Evolutionary conservation across 2,888 invertebrate genomes (phyloP).

Genomic region (Leptinotarsa juncta): DNA sequence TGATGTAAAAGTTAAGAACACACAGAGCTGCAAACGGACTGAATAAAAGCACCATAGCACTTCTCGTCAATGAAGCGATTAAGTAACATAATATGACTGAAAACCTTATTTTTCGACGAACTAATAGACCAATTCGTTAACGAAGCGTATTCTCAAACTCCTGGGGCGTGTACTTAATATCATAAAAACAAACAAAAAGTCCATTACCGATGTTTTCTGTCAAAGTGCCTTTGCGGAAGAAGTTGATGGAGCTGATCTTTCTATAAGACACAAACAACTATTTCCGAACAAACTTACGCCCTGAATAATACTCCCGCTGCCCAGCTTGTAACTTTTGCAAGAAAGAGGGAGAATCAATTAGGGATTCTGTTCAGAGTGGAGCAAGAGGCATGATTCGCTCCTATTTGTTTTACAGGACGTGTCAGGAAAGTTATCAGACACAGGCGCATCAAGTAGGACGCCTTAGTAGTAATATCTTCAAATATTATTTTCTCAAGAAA

Average conservation of each 20-base stretch:
- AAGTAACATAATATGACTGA: not conserved
- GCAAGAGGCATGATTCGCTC: slow-evolving; percentile 24
- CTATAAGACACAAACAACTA: slow-evolving; percentile 19
- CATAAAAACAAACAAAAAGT: slow-evolving; percentile 18
- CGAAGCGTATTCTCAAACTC: not conserved
- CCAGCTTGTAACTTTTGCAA: slow-evolving; percentile 11
- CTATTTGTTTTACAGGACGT: slow-evolving; percentile 32
- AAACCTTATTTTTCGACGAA: not conserved
- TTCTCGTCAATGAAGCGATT: not conserved
- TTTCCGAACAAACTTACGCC: slow-evolving; percentile 17
- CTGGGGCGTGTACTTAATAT: not conserved
- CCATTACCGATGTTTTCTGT: slow-evolving; percentile 12
- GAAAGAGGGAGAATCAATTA: slow-evolving; percentile 26
- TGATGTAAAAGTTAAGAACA: too few species aligned
- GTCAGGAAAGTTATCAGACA: slow-evolving; percentile 28
- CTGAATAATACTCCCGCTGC: slow-evolving; percentile 10
- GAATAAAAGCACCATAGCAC: not conserved
- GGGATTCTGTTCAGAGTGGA: slow-evolving; percentile 30
- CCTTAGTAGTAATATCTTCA: too few species aligned
- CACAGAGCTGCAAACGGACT: too few species aligned
- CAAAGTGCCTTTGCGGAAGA: slow-evolving; percentile 12
- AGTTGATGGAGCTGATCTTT: slow-evolving; percentile 18
- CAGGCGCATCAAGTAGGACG: slow-evolving; percentile 23
- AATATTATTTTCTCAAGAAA: too few species aligned
- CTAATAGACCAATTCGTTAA: not conserved